phyloP scores from a whole-genome alignment of 2,888 invertebrate genomes.

The Steromphala cineraria region DNA sequence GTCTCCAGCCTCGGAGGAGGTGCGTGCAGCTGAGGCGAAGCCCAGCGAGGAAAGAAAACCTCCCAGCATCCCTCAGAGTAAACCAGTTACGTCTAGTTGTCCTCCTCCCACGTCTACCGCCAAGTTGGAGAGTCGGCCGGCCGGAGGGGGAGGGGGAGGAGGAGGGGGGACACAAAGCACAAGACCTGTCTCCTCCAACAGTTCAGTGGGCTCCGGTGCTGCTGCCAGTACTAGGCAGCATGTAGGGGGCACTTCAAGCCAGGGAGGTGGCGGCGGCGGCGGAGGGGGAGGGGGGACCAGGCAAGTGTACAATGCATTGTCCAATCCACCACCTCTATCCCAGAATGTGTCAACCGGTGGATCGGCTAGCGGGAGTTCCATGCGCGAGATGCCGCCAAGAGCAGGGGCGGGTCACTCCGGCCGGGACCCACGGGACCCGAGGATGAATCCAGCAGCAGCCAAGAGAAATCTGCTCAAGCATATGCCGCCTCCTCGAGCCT shows the following conservation, averaged over 20 bases:
- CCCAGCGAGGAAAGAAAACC: conserved; percentile 25
- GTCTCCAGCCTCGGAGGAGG: conserved; percentile 39
- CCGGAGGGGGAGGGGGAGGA: conserved; percentile 24
- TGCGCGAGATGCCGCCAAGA: conserved; percentile 51
- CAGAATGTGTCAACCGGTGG: conserved; percentile 44
- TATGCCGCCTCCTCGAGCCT: conserved; percentile 63
- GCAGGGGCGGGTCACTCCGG: conserved; percentile 43
- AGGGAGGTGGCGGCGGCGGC: conserved; percentile 29
- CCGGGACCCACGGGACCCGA: conserved; percentile 47
- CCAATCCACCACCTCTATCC: conserved; percentile 22
- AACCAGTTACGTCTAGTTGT: conserved; percentile 14
- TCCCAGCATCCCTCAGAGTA: conserved; percentile 27
- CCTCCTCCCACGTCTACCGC: conserved; percentile 35
- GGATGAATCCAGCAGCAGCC: conserved; percentile 64
- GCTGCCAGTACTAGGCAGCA: background rate
- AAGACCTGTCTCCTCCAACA: background rate
- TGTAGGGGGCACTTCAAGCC: conserved; percentile 28
- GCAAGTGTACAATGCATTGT: conserved; percentile 38
- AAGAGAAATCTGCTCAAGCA: conserved; percentile 72
- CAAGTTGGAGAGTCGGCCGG: conserved; percentile 36
- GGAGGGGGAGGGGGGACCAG: conserved; percentile 35
- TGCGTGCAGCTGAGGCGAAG: conserved; percentile 20
- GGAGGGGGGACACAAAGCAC: background rate
- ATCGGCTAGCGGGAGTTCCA: conserved; percentile 42
- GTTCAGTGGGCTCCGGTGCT: conserved; percentile 1